Conservation (phyloP, 2,888 invertebrate species). For the Tenthredo distinguenda region DNA sequence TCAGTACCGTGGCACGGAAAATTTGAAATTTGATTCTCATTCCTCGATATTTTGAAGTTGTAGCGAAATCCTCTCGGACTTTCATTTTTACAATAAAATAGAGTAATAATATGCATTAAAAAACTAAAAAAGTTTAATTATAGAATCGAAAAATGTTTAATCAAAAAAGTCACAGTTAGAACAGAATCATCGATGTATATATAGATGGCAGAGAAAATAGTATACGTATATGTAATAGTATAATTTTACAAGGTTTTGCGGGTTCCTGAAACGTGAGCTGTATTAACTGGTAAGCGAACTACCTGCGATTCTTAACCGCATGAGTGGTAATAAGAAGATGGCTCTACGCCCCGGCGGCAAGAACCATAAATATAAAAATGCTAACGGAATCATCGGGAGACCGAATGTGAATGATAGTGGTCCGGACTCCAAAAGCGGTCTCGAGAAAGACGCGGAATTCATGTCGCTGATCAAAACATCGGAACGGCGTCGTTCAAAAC, state of each 20-base stretch:
- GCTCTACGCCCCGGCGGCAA: neutral
- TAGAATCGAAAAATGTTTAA: too few species aligned
- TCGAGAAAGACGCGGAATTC: neutral
- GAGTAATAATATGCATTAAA: too few species aligned
- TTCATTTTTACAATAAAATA: too few species aligned
- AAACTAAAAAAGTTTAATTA: too few species aligned
- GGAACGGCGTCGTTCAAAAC: neutral
- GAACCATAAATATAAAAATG: constrained; percentile 28
- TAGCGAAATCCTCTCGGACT: too few species aligned
- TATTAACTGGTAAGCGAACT: neutral
- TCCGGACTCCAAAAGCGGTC: neutral
- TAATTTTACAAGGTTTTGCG: neutral
- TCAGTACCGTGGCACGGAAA: too few species aligned
- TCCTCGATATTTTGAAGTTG: too few species aligned
- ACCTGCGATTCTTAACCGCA: neutral
- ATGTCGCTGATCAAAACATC: constrained; percentile 6
- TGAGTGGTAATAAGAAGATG: neutral
- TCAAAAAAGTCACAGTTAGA: too few species aligned
- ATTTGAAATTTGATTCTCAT: too few species aligned
- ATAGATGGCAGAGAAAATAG: neutral
- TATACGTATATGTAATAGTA: neutral
- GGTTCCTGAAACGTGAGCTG: neutral
- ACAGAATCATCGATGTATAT: too few species aligned
- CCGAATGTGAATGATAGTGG: neutral
- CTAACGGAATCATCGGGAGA: constrained; percentile 30